These are phyloP conservation scores for Speoplatyrhinus poulsoni DNA, from an alignment of 2,113 vertebrate genomes.

Conservation along the genomic window DNA sequence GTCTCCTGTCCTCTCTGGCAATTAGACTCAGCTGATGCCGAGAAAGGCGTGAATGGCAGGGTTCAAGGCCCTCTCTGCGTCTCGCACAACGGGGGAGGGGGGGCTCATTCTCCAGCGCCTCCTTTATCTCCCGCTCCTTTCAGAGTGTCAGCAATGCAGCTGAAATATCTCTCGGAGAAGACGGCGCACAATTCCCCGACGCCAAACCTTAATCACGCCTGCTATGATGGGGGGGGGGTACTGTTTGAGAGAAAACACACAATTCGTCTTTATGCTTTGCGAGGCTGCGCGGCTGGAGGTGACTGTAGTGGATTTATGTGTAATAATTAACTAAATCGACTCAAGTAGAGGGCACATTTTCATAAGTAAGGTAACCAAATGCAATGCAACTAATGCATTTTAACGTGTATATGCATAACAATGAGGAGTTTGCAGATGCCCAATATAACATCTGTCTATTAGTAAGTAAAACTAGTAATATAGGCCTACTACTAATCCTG, in stretches of 20 bases:
- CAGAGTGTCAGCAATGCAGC: slow-evolving; percentile 91
- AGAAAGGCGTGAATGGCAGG: slow-evolving; percentile 99
- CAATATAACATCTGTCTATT: no score
- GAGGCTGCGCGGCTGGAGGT: slow-evolving; percentile 54
- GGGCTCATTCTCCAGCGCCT: slow-evolving; percentile 76
- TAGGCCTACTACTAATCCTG: no score
- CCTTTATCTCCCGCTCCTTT: slow-evolving; percentile 79
- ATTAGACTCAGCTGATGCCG: slow-evolving; percentile 99
- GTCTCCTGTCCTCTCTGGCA: slow-evolving; percentile 98
- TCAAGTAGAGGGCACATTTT: slow-evolving; percentile 47
- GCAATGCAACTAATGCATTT: neutral
- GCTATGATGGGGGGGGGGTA: slow-evolving; percentile 49
- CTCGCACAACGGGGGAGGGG: slow-evolving; percentile 94
- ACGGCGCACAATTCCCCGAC: slow-evolving; percentile 78
- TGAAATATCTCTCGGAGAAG: slow-evolving; percentile 98
- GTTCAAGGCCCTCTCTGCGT: slow-evolving; percentile 98
- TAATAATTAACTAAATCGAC: slow-evolving; percentile 52
- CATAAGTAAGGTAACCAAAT: neutral
- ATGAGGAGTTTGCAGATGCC: neutral
- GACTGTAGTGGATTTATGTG: slow-evolving; percentile 41
- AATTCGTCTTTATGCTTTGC: slow-evolving; percentile 69
- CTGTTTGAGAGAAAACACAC: slow-evolving; percentile 63
- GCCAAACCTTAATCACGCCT: slow-evolving; percentile 80
- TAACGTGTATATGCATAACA: neutral
- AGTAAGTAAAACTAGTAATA: no score